phyloP scores from a whole-genome alignment of 2,113 vertebrate genomes.

The Leucopsar rothschildi region DNA sequence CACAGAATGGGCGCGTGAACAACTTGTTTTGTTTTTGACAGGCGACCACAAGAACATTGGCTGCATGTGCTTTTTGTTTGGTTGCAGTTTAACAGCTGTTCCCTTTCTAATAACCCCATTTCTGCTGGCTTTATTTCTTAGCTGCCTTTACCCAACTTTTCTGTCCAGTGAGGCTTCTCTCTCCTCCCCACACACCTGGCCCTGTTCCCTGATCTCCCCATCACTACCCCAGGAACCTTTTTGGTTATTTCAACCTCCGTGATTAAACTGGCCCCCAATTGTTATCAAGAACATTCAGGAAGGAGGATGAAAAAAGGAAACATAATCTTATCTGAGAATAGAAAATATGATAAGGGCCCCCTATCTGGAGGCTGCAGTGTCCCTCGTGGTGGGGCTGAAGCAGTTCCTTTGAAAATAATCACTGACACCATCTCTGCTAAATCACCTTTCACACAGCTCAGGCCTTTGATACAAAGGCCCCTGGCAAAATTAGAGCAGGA shows the following conservation, averaged over 20 bases:
- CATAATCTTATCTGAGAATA: slow-evolving; percentile 73
- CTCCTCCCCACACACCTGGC: slow-evolving; percentile 33
- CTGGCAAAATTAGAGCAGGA: slow-evolving; percentile 71
- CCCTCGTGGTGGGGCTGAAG: slow-evolving; percentile 70
- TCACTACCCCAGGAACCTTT: slow-evolving; percentile 30
- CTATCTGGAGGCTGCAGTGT: slow-evolving; percentile 73
- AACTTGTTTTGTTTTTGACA: slow-evolving; percentile 16
- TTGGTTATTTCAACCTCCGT: slow-evolving; percentile 59
- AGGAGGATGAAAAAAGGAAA: slow-evolving; percentile 72
- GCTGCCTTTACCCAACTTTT: slow-evolving; percentile 48
- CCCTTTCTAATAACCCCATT: slow-evolving; percentile 23
- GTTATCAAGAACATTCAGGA: slow-evolving; percentile 75
- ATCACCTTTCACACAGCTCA: slow-evolving; percentile 72
- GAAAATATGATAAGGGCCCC: slow-evolving; percentile 73
- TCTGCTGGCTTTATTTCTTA: slow-evolving; percentile 24
- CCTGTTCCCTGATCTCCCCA: slow-evolving; percentile 5
- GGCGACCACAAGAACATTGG: slow-evolving; percentile 15
- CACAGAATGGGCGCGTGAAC: not conserved
- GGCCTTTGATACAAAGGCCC: slow-evolving; percentile 70
- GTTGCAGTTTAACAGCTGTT: slow-evolving; percentile 62
- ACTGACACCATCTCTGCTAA: slow-evolving; percentile 70
- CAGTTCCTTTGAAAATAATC: slow-evolving; percentile 74
- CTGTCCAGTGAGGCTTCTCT: not conserved
- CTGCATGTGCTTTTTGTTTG: slow-evolving; percentile 48
- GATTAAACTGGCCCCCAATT: slow-evolving; percentile 68